Evolutionary conservation across 2,888 invertebrate species (phyloP), one percentile per base, ranked within the genome.

Genomic region (Barypeithes pellucidus): DNA sequence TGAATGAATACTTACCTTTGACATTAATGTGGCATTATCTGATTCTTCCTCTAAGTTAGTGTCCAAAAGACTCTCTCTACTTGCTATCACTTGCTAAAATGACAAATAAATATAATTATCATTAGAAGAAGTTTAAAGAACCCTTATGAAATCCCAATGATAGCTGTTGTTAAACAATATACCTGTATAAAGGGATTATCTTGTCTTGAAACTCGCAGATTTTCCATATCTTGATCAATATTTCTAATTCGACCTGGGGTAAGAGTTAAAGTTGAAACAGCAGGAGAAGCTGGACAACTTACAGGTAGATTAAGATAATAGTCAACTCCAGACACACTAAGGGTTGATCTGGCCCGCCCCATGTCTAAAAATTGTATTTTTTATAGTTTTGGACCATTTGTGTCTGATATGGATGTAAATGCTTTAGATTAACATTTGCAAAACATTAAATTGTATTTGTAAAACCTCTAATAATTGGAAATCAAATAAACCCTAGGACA

Each of bases 161-260:
- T n/a, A n/a, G n/a, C n/a, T 29, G 7, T 39, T 39, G 39, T 1
- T 36, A 36, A 11, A 33, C 29, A 70, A 52, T 36, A 11, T 84
- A 93, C 94, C 90, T 94, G 93, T 75, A 95, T 87, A 83, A 93
- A 94, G 1, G 95, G 95, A 87, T 95, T 95, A 85, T 95, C 95
- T 85, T 94, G 94, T 74, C 95, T 88, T 8, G 94, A 94, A 54
- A 94, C 88, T 80, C 94, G 89, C 50, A 95, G 87, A 22, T 94
- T 93, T 84, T 94, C 94, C 94, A 95, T 94, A 82, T 95, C 95
- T 86, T 93, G 93, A 81, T 94, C 93, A 81, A 94, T 93, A 85
- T 94, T 93, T 78, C 93, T 88, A 75, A 92, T 91, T 77, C 93
- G 88, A 18, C 93, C 93, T 61, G 93, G 93, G 78, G 93, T 93